These are phyloP conservation scores for Pristionchus mayeri DNA, from an alignment of 2,888 invertebrate species.

Conservation along the genomic window DNA sequence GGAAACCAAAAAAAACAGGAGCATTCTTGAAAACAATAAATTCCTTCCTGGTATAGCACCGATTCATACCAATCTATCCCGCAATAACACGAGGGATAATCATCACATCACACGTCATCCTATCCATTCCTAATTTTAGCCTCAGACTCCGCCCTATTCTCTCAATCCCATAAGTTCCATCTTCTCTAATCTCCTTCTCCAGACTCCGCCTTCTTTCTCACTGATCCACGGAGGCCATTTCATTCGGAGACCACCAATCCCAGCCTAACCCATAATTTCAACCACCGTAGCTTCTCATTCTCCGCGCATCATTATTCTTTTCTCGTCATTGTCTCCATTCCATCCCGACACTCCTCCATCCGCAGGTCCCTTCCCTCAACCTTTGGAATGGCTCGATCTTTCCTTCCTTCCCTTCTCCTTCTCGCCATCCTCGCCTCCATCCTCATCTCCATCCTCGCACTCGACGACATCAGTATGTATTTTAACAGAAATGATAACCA, in stretches of 20 bases:
- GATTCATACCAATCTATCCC: too few relatives aligned
- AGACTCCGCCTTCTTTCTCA: constrained; percentile 11
- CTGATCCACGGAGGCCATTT: constrained; percentile 15
- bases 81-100: too few relatives aligned
- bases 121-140: neutral
- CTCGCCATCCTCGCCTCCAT: neutral
- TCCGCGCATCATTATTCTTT: neutral
- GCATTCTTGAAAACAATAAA: too few relatives aligned
- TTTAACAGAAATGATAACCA: too few relatives aligned
- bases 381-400: constrained; percentile 23
- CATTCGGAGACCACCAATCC: neutral
- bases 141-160: neutral
- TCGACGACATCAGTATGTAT: neutral
- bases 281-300: neutral
- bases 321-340: neutral
- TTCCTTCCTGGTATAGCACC: too few relatives aligned
- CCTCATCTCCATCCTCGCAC: constrained; percentile 8
- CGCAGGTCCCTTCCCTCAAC: neutral
- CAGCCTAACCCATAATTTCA: neutral
- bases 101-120: constrained; percentile 1
- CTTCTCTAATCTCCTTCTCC: too few relatives aligned
- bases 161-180: constrained; percentile 25
- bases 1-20: too few relatives aligned
- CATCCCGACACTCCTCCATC: neutral
- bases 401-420: constrained; percentile 20